phyloP scores from a whole-genome alignment of 2,113 vertebrate species.

The Xiphophorus hellerii region DNA sequence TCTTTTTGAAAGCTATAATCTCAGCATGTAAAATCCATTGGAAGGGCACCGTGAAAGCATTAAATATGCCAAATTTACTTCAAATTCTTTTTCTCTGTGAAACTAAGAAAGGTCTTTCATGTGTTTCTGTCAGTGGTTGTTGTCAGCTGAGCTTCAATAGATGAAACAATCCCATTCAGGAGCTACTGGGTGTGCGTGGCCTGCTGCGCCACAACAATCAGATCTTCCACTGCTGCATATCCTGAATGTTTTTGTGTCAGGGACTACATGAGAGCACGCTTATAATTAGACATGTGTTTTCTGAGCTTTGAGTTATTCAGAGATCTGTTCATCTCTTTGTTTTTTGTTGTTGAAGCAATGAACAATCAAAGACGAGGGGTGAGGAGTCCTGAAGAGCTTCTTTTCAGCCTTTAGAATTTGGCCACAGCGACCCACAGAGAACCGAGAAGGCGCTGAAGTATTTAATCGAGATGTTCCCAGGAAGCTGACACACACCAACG shows the following conservation, averaged over 20 bases:
- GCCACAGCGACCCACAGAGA: slow-evolving; percentile 57
- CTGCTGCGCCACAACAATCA: slow-evolving; percentile 48
- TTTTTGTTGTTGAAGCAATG: slow-evolving; percentile 59
- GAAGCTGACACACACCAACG: slow-evolving; percentile 38
- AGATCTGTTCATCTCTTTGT: slow-evolving; percentile 73
- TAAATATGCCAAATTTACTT: not conserved
- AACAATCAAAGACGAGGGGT: slow-evolving; percentile 64
- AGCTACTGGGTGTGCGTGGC: slow-evolving; percentile 37
- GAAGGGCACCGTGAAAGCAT: slow-evolving; percentile 1
- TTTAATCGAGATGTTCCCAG: slow-evolving; percentile 72
- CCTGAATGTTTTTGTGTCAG: slow-evolving; percentile 63
- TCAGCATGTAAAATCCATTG: slow-evolving; percentile 30
- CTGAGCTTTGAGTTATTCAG: slow-evolving; percentile 55
- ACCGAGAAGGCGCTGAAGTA: slow-evolving; percentile 61
- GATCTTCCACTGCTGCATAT: slow-evolving; percentile 27
- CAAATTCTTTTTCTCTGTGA: slow-evolving; percentile 16
- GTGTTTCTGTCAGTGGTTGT: slow-evolving; percentile 73
- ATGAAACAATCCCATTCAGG: slow-evolving; percentile 60
- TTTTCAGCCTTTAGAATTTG: slow-evolving; percentile 71
- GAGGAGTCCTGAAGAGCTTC: slow-evolving; percentile 70
- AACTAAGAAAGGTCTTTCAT: slow-evolving; percentile 38
- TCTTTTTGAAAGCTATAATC: slow-evolving; percentile 21
- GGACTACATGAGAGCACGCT: slow-evolving; percentile 70
- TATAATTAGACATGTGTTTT: slow-evolving; percentile 79
- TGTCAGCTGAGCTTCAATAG: slow-evolving; percentile 56